Evolutionary conservation across 2,888 invertebrate genomes (phyloP).

Genomic region (Noctua janthe): DNA sequence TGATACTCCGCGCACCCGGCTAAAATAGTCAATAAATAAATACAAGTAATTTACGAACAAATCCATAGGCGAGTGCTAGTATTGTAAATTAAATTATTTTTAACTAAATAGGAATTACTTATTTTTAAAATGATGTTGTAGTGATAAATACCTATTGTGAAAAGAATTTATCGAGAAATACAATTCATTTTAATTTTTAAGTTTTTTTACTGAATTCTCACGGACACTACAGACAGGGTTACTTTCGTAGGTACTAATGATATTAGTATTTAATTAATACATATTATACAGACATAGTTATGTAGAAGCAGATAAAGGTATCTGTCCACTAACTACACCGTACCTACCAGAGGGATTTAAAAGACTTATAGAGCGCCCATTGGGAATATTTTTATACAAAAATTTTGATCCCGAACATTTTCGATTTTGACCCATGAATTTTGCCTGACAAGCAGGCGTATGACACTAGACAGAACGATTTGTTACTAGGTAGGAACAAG

Average conservation of each 20-base stretch:
- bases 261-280: no score
- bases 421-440: no score
- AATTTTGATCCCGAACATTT: no score
- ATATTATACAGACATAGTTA: no score
- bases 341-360: no score
- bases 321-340: no score
- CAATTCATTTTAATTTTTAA: constrained; percentile 32
- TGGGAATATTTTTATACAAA: no score
- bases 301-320: no score
- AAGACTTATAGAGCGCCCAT: no score
- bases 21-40: constrained; percentile 6
- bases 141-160: constrained; percentile 18
- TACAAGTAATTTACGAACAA: constrained; percentile 28
- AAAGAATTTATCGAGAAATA: constrained; percentile 40
- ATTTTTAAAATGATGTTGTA: constrained; percentile 22
- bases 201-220: background rate
- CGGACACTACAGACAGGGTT: background rate
- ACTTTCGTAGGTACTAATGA: background rate
- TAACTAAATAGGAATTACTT: constrained; percentile 31
- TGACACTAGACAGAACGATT: no score
- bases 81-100: constrained; percentile 53
- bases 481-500: no score
- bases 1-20: background rate
- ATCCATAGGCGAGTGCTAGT: constrained; percentile 35
- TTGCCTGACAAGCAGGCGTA: no score